These are phyloP conservation scores for Papilio polyxenes DNA, from an alignment of 1,140 invertebrate genomes.

Conservation along the genomic window DNA sequence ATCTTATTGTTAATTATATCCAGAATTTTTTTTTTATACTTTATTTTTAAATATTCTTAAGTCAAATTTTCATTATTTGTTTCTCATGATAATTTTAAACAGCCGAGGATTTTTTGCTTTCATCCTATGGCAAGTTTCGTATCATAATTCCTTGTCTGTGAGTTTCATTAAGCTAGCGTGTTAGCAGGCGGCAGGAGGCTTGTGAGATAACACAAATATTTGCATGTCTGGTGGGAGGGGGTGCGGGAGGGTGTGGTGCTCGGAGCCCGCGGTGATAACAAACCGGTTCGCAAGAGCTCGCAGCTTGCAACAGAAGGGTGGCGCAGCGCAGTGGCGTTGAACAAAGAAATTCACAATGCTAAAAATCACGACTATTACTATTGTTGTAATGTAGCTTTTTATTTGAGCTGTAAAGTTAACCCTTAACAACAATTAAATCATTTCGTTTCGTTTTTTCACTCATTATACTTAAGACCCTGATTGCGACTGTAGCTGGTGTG, in stretches of 20 bases:
- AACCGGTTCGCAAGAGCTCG: background rate
- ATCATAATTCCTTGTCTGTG: background rate
- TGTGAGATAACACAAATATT: slow-evolving; percentile 2
- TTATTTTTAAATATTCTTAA: no score
- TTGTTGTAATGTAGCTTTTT: no score
- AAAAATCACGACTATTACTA: no score
- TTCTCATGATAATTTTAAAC: no score
- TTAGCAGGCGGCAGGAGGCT: background rate
- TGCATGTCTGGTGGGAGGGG: background rate
- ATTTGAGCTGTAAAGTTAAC: no score
- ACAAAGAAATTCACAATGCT: background rate
- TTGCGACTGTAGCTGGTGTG: background rate
- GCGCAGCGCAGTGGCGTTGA: background rate
- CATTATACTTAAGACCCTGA: background rate
- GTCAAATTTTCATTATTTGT: no score
- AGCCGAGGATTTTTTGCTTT: no score
- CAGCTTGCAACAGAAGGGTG: background rate
- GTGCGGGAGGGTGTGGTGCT: background rate
- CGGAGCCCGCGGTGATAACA: background rate
- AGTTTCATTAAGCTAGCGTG: background rate
- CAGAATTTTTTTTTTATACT: no score
- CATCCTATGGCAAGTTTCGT: background rate
- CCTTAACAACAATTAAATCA: no score
- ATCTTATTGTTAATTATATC: background rate
- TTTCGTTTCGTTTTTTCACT: no score